Percentiles rank a stretch among this genome's conserved stretches.
phyloP scores from a whole-genome alignment of 2,113 vertebrate genomes.

The Aplodontia rufa region DNA sequence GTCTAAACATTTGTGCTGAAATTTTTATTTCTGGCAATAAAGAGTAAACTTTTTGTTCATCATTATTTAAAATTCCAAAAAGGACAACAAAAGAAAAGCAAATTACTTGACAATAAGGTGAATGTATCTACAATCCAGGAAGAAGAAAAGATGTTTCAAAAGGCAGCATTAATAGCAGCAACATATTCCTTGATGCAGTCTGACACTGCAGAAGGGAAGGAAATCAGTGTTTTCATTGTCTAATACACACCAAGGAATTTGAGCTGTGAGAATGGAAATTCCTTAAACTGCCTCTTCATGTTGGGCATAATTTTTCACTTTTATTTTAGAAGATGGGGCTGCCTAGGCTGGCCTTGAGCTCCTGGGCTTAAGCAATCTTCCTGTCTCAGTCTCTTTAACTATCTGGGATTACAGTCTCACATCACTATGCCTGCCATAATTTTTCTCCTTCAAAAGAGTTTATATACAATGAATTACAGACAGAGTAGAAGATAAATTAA shows the following conservation, averaged over 20 bases:
- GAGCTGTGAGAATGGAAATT: neutral
- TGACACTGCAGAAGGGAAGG: neutral
- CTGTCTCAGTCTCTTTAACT: neutral
- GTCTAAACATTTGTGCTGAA: neutral
- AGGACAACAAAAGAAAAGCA: constrained; percentile 23
- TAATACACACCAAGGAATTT: constrained; percentile 15
- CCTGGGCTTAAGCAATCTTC: neutral
- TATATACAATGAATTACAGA: constrained; percentile 49
- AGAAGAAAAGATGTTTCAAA: constrained; percentile 10
- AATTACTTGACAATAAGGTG: constrained; percentile 4
- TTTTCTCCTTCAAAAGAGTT: constrained; percentile 16
- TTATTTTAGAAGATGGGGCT: neutral
- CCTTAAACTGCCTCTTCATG: constrained; percentile 31
- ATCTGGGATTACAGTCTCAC: neutral
- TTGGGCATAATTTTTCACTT: constrained; percentile 9
- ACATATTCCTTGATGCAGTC: neutral
- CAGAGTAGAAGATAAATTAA: neutral
- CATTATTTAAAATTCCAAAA: neutral
- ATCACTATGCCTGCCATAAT: neutral
- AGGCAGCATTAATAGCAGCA: neutral
- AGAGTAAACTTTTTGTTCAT: neutral
- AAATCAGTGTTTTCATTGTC: too few relatives aligned
- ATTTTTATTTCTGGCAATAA: neutral
- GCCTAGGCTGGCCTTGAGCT: neutral
- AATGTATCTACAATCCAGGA: constrained; percentile 23